phyloP scores from a whole-genome alignment of 2,888 invertebrate genomes.

The Pyrrhia umbra region DNA sequence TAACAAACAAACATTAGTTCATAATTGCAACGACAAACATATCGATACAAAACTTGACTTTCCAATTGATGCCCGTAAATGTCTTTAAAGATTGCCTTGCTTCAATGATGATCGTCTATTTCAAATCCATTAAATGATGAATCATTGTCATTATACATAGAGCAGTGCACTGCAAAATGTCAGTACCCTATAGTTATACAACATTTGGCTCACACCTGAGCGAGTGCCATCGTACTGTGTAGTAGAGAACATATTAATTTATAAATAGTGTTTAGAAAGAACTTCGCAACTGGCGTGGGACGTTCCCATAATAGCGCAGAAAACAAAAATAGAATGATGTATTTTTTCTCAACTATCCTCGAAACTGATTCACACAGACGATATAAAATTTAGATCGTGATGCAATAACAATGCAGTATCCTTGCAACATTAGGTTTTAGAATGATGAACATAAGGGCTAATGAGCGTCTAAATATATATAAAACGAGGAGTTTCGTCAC shows the following conservation, averaged over 20 bases:
- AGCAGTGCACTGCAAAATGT: conserved; percentile 57
- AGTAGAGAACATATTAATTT: conserved; percentile 50
- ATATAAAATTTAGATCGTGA: conserved; percentile 45
- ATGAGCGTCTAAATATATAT: conserved; percentile 71
- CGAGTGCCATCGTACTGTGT: conserved; percentile 33
- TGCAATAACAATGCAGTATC: conserved; percentile 52
- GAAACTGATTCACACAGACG: conserved; percentile 50
- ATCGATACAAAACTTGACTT: conserved; percentile 27
- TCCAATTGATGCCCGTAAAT: conserved; percentile 26
- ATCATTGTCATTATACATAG: conserved; percentile 54
- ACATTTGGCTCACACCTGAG: conserved; percentile 72
- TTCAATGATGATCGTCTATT: conserved; percentile 37
- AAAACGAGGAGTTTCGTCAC: conserved; percentile 71
- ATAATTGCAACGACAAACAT: conserved; percentile 2
- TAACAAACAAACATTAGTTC: conserved; percentile 33
- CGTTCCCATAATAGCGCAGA: conserved; percentile 64
- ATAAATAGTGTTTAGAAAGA: conserved; percentile 70
- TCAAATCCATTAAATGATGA: conserved; percentile 55
- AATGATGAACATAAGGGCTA: conserved; percentile 64
- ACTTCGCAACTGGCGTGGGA: conserved; percentile 74
- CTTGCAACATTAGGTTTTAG: conserved; percentile 61
- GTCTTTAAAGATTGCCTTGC: conserved; percentile 18
- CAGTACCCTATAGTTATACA: conserved; percentile 59
- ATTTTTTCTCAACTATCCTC: conserved; percentile 59
- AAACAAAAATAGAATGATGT: conserved; percentile 69